Evolutionary conservation across 2,113 vertebrate genomes (phyloP), one percentile per base, ranked within the genome.

Genomic region (Varanus salvator): DNA sequence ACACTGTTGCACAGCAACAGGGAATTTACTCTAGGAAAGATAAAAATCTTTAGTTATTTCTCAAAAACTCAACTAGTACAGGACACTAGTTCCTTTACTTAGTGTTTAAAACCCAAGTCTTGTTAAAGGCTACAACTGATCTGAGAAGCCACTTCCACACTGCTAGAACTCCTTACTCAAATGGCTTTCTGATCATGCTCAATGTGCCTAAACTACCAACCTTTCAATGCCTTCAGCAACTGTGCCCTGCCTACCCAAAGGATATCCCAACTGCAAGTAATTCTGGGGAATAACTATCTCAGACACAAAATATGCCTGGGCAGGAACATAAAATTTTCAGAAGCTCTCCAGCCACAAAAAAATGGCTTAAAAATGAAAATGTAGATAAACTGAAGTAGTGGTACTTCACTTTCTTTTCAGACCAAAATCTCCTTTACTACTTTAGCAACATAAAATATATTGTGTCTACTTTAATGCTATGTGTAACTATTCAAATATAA

Each of bases 1-100:
- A 96, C 96, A 96, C 92, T 96, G 97, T 96, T 96, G 96, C 97
- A 93, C 96, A 96, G 97, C 97, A 97, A 97, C 97, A 95, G 89
- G 94, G 93, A n/a, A 93, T 94, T 95, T 95, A 94, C 95, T 93
- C 94, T 92, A 95, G 94, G 92, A 94, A 96, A 97, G 95, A 95
- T 94, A 95, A 92, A 95, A 96, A 90, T 95, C 93, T 95, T 94
- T 93, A 94, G 90, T 97, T 96, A 93, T 91, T 87, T 54, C 80
- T 89, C 89, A 54, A 93, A n/a, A 95, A 72, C 9, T 74, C 31
- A 34, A 54, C 29, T 69, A 86, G 50, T 75, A 75, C 5, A 60
- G 60, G 21, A 29, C 23, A 57, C 2, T 25, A 76, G 6, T 71
- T 85, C n/a, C 29, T 12, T 31, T 71, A 71, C 2, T 5, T n/a